A percentile compares a stretch with the other conserved stretches of the same genome.
phyloP scores from a whole-genome alignment of 2,797 vertebrate species.

The Hydrocynus forskahlii region DNA sequence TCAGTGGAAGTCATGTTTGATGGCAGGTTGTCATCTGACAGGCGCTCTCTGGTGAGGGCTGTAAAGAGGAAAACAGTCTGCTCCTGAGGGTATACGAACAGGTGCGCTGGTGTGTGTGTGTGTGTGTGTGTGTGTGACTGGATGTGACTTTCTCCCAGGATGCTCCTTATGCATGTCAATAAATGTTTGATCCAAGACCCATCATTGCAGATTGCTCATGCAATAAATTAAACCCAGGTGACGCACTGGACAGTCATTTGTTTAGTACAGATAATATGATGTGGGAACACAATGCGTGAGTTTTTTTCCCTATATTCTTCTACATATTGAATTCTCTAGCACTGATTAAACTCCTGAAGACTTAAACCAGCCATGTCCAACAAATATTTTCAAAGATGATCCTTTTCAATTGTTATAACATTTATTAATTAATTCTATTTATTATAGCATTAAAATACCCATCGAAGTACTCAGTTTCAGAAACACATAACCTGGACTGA shows the following conservation, averaged over 20 bases:
- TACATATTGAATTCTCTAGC: background rate
- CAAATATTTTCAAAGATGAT: background rate
- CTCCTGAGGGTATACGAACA: constrained; percentile 60
- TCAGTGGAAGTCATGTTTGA: constrained; percentile 56
- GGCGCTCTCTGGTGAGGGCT: constrained; percentile 66
- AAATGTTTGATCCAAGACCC: constrained; percentile 45
- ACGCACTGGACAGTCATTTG: constrained; percentile 31
- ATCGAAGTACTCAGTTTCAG: background rate
- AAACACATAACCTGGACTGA: background rate
- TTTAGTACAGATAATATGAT: background rate
- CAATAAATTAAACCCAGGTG: constrained; percentile 45
- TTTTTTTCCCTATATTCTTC: background rate
- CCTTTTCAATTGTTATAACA: background rate
- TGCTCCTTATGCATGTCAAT: constrained; percentile 22
- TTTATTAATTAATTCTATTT: background rate
- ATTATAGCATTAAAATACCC: background rate
- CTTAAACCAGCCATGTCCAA: background rate
- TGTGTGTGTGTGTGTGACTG: constrained; percentile 28
- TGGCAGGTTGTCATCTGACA: constrained; percentile 66
- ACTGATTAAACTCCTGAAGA: background rate
- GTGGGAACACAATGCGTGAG: background rate
- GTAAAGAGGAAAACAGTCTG: constrained; percentile 54
- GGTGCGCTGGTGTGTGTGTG: constrained; percentile 44
- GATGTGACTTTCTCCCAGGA: constrained; percentile 35
- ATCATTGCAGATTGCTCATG: constrained; percentile 47